Percentiles rank a stretch among this genome's conserved stretches.
Conservation (phyloP, 2,888 invertebrate genomes). For the Caenorhabditis sp. region DNA sequence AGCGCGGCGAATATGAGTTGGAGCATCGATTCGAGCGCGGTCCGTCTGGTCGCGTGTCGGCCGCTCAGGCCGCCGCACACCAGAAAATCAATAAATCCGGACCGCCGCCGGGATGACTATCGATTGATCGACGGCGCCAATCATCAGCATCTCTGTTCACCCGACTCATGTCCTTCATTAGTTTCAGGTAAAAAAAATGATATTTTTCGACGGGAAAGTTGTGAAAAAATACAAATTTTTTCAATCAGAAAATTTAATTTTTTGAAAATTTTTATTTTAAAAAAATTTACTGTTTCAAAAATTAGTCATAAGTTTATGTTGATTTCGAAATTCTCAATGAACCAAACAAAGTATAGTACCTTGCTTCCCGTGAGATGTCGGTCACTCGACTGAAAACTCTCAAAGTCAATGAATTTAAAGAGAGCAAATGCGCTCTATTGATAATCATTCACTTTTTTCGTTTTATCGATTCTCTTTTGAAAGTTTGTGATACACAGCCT, state of each 20-base stretch:
- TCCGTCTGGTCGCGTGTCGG: conserved; percentile 40
- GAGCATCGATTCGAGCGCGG: conserved; percentile 49
- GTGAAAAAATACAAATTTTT: neutral
- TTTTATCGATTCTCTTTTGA: no score
- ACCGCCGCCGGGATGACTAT: conserved; percentile 20
- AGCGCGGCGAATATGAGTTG: conserved; percentile 50
- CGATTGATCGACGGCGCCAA: conserved; percentile 22
- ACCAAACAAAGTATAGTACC: no score
- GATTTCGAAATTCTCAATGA: no score
- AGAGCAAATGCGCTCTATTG: no score
- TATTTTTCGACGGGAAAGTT: no score
- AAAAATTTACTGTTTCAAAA: no score
- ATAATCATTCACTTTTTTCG: no score
- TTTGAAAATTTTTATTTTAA: neutral
- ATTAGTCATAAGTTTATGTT: no score
- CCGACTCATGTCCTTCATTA: conserved; percentile 18
- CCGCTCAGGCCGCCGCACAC: conserved; percentile 29
- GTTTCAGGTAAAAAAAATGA: conserved; percentile 20
- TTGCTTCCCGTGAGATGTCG: no score
- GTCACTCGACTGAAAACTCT: no score
- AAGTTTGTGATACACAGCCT: no score
- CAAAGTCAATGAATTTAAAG: no score
- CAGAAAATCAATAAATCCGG: conserved; percentile 32
- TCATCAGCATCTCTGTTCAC: neutral
- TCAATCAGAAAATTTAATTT: neutral